Conservation (phyloP, 37 sponge, comb jelly and placozoan genomes). For the Beroe ovata region DNA sequence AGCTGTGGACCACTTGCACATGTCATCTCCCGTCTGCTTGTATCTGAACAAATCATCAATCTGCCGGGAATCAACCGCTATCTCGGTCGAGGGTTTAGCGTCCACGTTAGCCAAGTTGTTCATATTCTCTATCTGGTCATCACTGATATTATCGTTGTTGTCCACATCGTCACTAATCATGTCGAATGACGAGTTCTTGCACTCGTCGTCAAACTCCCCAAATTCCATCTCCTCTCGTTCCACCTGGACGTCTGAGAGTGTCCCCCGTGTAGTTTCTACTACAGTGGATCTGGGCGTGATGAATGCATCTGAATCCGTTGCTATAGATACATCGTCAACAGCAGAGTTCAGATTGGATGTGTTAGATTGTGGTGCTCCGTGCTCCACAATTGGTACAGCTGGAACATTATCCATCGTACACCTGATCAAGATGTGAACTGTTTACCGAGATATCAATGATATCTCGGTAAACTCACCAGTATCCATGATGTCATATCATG, state of each 20-base stretch:
- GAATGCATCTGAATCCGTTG: constrained; percentile 7
- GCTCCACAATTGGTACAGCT: neutral
- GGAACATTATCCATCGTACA: too few species aligned
- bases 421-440: too few species aligned
- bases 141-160: neutral
- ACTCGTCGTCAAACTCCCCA: neutral
- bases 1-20: constrained; percentile 40
- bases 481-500: too few species aligned
- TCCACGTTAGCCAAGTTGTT: neutral
- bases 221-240: neutral
- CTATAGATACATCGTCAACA: neutral
- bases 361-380: too few species aligned
- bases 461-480: too few species aligned
- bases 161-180: constrained; percentile 22
- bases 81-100: neutral
- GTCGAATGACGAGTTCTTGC: neutral
- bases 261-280: neutral
- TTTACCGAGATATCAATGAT: too few species aligned
- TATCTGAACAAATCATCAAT: neutral
- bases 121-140: neutral
- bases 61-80: neutral
- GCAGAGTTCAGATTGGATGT: too few species aligned
- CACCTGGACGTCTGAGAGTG: neutral
- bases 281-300: constrained; percentile 41
- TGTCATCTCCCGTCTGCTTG: constrained; percentile 26